Base-by-base conservation (phyloP, 2,888 invertebrate species). In the Scaptomyza reducta region DNA sequence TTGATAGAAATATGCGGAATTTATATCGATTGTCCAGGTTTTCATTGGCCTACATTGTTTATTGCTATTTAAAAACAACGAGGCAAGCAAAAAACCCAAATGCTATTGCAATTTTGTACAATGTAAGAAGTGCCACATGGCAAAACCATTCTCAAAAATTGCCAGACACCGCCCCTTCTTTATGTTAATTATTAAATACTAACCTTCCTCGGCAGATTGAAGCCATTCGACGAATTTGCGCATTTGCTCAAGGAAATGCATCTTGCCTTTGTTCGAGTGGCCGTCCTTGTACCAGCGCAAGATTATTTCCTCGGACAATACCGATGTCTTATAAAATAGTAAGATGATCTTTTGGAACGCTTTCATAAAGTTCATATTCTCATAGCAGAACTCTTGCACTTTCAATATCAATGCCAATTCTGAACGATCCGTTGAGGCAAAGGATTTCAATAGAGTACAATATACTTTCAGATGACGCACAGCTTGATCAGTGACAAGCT, bases 321-420 rank as follows among this genome's bases (percentile, higher is more conserved):
- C 97, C 92, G 98, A 98, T 89, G 95, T 97, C 94, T 97, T 98
- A 93, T 99, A 99, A 93, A 98, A 96, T 91, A 98, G 95, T 92
- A 98, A 94, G 89, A 99, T 96, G 89, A 99, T 97, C 93, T 98
- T 98, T 92, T 97, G 97, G 95, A 99, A 99, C 92, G 97, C 97
- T 92, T 97, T 97, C 97, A 99, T 97, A 93, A 99, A 99, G 92
- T 96, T 97, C 98, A 98, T 98, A 93, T 99, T 98, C 92, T 98
- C 98, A 92, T 99, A 99, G 93, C 98, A 99, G 93, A 96, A 99
- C 91, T 99, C 98, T 93, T 99, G 99, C 86, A 98, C 96, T 93
- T 97, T 97, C 79, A 96, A 93, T 89, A 99, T 94, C 79, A 99
- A 94, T 66, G 96, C 95, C 88, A 97, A 94, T 93, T 99, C 97